Conservation (phyloP, 2,888 invertebrate genomes). For the Lithophane socia region DNA sequence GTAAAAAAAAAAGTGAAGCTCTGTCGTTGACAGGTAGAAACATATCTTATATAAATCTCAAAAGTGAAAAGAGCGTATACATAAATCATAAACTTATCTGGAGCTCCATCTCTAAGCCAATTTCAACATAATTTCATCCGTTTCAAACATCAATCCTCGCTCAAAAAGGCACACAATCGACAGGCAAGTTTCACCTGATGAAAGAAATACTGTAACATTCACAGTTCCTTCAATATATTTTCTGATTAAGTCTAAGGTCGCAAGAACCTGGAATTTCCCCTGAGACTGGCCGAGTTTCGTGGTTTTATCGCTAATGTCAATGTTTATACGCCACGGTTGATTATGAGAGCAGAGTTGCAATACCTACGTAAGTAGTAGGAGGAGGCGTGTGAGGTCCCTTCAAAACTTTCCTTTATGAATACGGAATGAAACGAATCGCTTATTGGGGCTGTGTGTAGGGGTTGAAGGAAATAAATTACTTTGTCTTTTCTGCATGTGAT, state of each 20-base stretch:
- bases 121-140: constrained; percentile 53
- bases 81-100: constrained; percentile 50
- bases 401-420: constrained; percentile 63
- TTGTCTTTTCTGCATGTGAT: constrained; percentile 28
- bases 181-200: constrained; percentile 62
- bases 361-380: constrained; percentile 4
- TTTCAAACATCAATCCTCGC: constrained; percentile 50
- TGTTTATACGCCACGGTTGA: constrained; percentile 71
- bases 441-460: constrained; percentile 32
- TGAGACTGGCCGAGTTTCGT: constrained; percentile 72
- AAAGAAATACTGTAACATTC: constrained; percentile 62
- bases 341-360: constrained; percentile 59
- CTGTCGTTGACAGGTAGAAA: constrained; percentile 20
- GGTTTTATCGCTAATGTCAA: constrained; percentile 75
- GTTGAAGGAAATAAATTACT: constrained; percentile 25
- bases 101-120: constrained; percentile 32
- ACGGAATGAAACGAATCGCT: constrained; percentile 48
- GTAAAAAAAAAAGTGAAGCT: constrained; percentile 7
- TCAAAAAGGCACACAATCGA: constrained; percentile 57
- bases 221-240: constrained; percentile 66
- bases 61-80: constrained; percentile 29
- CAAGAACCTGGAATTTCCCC: constrained; percentile 79
- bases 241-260: constrained; percentile 75
- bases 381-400: constrained; percentile 36
- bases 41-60: constrained; percentile 20